Evolutionary conservation across 2,888 invertebrate species (phyloP), one percentile per base, ranked within the genome.

Genomic region (Anorthoa munda): DNA sequence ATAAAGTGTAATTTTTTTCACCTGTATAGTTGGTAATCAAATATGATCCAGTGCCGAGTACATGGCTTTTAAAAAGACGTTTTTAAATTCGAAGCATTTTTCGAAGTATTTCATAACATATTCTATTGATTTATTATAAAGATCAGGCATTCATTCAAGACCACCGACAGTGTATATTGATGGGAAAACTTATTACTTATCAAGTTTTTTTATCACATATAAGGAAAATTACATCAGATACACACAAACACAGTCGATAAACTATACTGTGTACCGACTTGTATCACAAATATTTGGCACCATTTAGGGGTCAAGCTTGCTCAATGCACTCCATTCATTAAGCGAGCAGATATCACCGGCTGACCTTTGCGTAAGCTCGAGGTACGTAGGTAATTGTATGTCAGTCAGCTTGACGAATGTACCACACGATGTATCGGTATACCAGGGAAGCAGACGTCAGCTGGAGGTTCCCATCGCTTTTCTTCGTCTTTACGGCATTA

Each of bases 401-500:
- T 82, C 74, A 78, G 74, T 75, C 70, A 72, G 61, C 68, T 74
- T 77, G 77, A 86, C 81, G 68, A 86, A 86, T 80, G 63, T 60
- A 64, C 58, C 66, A 72, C 51, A 58, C 82, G 61, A 77, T 71
- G 61, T 84, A 64, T 84, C 76, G 45, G 85, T 70, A 58, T 65
- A 53, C 73, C 12, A 45, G 18, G 31, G n/a, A n/a, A 64, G 61
- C 53, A 39, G n/a, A 31, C 26, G 39, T 56, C 87, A 86, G 78
- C 65, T 86, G 83, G 26, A 11, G 18, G 13, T 77, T 84, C 82
- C 61, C 85, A 72, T 64, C 63, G 66, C 56, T 68, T 76, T 66
- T 77, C 78, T 85, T 66, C 67, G 65, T 60, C 56, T 70, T 61
- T 60, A 68, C 50, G 51, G 61, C 77, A 68, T 85, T 82, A 85